Percentiles rank a stretch among this genome's conserved stretches.
Conservation (phyloP, 92 coral and sea anemone genomes). For the Phenganax marumi region DNA sequence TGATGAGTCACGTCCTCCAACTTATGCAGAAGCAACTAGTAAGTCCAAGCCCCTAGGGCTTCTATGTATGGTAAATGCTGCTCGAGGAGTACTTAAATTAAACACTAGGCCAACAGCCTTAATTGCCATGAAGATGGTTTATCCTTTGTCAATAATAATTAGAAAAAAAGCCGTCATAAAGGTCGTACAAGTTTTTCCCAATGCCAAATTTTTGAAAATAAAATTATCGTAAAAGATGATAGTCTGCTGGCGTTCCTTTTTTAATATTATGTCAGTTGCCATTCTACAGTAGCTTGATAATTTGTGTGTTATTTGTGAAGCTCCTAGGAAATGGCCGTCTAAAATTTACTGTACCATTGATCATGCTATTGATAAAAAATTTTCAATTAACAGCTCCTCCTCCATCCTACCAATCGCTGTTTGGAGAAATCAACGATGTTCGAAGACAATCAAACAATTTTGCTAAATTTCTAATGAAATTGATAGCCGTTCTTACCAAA, state of each 20-base stretch:
- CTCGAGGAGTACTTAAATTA: background rate
- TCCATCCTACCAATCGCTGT: conserved; percentile 79
- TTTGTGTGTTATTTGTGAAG: background rate
- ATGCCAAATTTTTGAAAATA: no score
- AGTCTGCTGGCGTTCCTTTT: no score
- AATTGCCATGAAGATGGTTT: no score
- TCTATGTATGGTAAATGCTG: background rate
- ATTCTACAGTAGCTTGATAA: no score
- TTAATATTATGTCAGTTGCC: no score
- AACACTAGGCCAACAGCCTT: background rate
- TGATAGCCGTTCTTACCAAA: conserved; percentile 70
- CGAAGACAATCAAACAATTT: conserved; percentile 60
- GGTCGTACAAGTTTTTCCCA: no score
- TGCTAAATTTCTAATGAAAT: conserved; percentile 66
- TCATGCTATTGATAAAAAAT: background rate
- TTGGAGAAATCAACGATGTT: conserved; percentile 88
- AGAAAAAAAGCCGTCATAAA: no score
- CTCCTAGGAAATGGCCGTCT: background rate
- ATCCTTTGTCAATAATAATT: no score
- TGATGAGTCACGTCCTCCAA: conserved; percentile 59
- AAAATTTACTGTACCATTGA: background rate
- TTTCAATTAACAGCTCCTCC: conserved; percentile 69
- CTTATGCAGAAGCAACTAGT: conserved; percentile 90
- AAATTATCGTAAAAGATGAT: no score
- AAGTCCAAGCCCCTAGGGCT: background rate